phyloP scores from a whole-genome alignment of 2,888 invertebrate species.

The Yponomeuta plumbellus region DNA sequence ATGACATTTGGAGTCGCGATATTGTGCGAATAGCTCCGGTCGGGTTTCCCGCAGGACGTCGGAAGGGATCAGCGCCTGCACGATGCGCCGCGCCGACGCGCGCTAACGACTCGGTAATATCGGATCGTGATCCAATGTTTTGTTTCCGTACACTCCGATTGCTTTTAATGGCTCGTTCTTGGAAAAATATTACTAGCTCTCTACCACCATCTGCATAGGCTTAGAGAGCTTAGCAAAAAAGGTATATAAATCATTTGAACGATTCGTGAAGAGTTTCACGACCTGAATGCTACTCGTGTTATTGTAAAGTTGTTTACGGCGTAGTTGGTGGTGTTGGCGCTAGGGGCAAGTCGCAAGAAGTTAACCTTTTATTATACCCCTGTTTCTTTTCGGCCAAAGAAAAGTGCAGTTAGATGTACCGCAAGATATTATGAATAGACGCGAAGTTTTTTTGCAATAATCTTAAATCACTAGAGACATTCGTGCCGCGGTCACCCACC shows the following conservation, averaged over 20 bases:
- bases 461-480: not conserved
- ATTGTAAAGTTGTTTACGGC: not conserved
- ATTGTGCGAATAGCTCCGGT: slow-evolving; percentile 14
- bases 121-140: slow-evolving; percentile 47
- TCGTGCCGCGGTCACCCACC: not conserved
- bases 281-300: not conserved
- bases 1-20: slow-evolving; percentile 14
- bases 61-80: slow-evolving; percentile 66
- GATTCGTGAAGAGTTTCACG: slow-evolving; percentile 2
- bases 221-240: not conserved
- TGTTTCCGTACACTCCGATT: slow-evolving; percentile 13
- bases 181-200: slow-evolving; percentile 14
- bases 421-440: not conserved
- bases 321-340: not conserved
- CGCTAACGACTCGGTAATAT: slow-evolving; percentile 68
- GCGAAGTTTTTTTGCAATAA: not conserved
- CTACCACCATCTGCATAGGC: slow-evolving; percentile 12
- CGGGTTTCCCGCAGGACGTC: slow-evolving; percentile 32
- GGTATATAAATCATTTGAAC: slow-evolving; percentile 4
- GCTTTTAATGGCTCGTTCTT: slow-evolving; percentile 16
- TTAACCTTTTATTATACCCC: not conserved
- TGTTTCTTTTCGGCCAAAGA: not conserved
- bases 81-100: slow-evolving; percentile 49
- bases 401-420: not conserved
- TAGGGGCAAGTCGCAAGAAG: not conserved